Conservation (phyloP, 2,888 invertebrate genomes). For the Hylaea fasciaria region DNA sequence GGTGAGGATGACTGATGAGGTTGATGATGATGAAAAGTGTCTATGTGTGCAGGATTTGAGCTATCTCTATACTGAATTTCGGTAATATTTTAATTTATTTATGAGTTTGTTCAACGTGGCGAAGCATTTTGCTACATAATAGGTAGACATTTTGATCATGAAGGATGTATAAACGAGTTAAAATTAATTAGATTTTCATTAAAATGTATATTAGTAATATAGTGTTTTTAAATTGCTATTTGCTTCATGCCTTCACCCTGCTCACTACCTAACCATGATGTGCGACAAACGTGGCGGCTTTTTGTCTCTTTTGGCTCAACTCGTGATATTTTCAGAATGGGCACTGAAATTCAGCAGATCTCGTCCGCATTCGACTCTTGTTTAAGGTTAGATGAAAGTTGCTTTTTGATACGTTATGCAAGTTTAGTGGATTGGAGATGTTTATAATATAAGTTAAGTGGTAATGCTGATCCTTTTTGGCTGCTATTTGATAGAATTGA, state of each 20-base stretch:
- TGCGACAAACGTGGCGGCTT: constrained; percentile 47
- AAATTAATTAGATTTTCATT: too few species aligned
- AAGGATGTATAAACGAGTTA: too few species aligned
- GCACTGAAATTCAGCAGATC: constrained; percentile 46
- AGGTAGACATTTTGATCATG: too few species aligned
- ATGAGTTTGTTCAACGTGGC: too few species aligned
- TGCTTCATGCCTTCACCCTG: constrained; percentile 15
- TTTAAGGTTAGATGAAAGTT: constrained; percentile 27
- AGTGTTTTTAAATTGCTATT: background rate
- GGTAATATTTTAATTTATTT: too few species aligned
- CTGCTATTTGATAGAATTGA: too few species aligned
- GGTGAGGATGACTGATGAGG: background rate
- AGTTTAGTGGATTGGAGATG: background rate
- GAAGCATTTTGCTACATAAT: too few species aligned
- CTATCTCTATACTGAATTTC: too few species aligned
- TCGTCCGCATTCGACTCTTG: constrained; percentile 21
- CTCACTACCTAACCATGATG: constrained; percentile 31
- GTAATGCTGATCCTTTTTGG: background rate
- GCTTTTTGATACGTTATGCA: constrained; percentile 1
- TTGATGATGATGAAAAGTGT: too few species aligned
- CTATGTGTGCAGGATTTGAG: too few species aligned
- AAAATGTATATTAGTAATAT: too few species aligned
- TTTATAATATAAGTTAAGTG: background rate
- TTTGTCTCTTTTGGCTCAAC: constrained; percentile 52
- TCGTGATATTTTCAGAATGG: constrained; percentile 53